phyloP scores from a whole-genome alignment of 2,113 vertebrate genomes.

The Sula dactylatra region DNA sequence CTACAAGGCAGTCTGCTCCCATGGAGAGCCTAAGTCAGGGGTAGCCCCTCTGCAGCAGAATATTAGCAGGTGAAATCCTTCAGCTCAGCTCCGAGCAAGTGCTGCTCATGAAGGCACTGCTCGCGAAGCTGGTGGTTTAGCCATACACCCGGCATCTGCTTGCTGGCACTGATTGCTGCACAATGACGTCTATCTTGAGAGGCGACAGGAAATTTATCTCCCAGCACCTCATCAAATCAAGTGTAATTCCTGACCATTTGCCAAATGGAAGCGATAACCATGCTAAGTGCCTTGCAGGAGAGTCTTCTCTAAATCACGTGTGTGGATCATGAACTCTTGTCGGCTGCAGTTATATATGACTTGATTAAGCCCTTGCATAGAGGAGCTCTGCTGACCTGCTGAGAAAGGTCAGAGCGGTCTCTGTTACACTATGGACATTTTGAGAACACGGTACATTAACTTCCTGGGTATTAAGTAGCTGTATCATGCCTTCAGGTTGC shows the following conservation, averaged over 20 bases:
- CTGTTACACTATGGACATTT: not conserved
- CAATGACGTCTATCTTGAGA: not conserved
- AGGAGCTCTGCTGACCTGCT: not conserved
- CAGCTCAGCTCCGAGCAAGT: not conserved
- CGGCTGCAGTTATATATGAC: not conserved
- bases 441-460: not conserved
- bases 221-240: conserved; percentile 9
- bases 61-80: not conserved
- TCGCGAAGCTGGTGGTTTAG: not conserved
- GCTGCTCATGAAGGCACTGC: not conserved
- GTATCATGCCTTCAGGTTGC: not conserved
- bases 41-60: not conserved
- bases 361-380: not conserved
- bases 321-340: not conserved
- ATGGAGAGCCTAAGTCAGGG: not conserved
- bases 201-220: conserved; percentile 4
- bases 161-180: not conserved
- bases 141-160: not conserved
- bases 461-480: not conserved
- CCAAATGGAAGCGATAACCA: not conserved
- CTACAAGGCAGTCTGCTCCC: not conserved
- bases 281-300: not conserved
- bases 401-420: not conserved
- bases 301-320: not conserved
- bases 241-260: not conserved